A percentile compares a stretch with the other conserved stretches of the same genome.
phyloP scores from a whole-genome alignment of 2,888 invertebrate genomes.

The Autographa pulchrina region DNA sequence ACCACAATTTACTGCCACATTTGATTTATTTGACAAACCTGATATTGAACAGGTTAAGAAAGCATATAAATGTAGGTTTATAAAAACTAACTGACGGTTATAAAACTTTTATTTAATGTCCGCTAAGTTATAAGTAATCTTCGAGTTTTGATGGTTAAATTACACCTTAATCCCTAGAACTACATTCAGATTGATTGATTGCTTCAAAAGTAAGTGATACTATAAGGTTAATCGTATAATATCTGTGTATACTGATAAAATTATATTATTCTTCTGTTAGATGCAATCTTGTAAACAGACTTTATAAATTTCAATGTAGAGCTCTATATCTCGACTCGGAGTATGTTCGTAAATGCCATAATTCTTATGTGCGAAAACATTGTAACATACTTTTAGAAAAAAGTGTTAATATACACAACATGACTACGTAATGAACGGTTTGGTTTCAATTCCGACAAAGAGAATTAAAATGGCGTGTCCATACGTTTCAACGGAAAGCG shows the following conservation, averaged over 20 bases:
- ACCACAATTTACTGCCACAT: background rate
- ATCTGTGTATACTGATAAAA: too few species aligned
- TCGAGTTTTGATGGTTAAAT: background rate
- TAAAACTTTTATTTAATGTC: background rate
- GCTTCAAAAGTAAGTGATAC: too few species aligned
- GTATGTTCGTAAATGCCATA: background rate
- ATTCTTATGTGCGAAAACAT: background rate
- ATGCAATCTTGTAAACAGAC: background rate
- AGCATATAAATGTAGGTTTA: background rate
- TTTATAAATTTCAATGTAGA: background rate
- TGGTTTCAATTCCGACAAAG: conserved; percentile 22
- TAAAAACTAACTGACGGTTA: background rate
- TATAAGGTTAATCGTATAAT: too few species aligned
- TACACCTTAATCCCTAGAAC: background rate
- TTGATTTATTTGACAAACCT: conserved; percentile 1
- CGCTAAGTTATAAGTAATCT: background rate
- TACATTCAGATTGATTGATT: background rate
- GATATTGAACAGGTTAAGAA: background rate
- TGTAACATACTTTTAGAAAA: background rate
- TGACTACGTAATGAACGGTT: conserved; percentile 20
- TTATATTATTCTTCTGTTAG: too few species aligned
- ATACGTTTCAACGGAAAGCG: conserved; percentile 60
- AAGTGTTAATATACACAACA: conserved; percentile 1
- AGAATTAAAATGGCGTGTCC: conserved; percentile 56
- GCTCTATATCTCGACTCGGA: background rate